Conservation (phyloP, 2,113 vertebrate species). For the Pelobates fuscus region DNA sequence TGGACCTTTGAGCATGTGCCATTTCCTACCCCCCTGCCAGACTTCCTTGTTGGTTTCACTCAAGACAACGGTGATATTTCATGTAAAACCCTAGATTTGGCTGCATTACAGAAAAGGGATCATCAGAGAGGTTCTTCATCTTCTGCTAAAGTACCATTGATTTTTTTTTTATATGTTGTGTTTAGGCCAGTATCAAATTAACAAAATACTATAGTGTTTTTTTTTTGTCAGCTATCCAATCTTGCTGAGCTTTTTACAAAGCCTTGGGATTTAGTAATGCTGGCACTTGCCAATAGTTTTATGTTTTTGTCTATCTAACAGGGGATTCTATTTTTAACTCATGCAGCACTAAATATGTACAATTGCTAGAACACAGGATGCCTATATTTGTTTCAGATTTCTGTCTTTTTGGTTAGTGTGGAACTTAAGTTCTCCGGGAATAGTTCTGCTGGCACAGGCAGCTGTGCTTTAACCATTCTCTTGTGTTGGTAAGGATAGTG, state of each 20-base stretch:
- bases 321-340: constrained; percentile 7
- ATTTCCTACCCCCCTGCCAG: constrained; percentile 22
- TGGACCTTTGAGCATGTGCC: constrained; percentile 21
- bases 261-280: neutral
- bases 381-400: no score
- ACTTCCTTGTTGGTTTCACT: constrained; percentile 21
- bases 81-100: constrained; percentile 19
- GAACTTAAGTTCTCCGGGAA: no score
- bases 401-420: no score
- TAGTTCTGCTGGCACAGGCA: no score
- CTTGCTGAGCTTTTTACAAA: constrained; percentile 33
- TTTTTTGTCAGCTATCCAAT: constrained; percentile 30
- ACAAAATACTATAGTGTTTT: constrained; percentile 19
- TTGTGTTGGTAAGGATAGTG: no score
- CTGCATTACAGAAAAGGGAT: constrained; percentile 16
- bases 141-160: constrained; percentile 36
- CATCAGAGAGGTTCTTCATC: constrained; percentile 27
- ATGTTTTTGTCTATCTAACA: constrained; percentile 4
- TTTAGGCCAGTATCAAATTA: constrained; percentile 36
- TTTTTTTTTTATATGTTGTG: constrained; percentile 37
- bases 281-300: constrained; percentile 9
- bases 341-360: no score
- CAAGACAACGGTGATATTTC: constrained; percentile 28
- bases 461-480: no score
- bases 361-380: no score